Percentiles rank a stretch among this genome's conserved stretches.
These are phyloP conservation scores for Notiomystis cincta DNA, from an alignment of 2,113 vertebrate genomes.

Conservation along the genomic window DNA sequence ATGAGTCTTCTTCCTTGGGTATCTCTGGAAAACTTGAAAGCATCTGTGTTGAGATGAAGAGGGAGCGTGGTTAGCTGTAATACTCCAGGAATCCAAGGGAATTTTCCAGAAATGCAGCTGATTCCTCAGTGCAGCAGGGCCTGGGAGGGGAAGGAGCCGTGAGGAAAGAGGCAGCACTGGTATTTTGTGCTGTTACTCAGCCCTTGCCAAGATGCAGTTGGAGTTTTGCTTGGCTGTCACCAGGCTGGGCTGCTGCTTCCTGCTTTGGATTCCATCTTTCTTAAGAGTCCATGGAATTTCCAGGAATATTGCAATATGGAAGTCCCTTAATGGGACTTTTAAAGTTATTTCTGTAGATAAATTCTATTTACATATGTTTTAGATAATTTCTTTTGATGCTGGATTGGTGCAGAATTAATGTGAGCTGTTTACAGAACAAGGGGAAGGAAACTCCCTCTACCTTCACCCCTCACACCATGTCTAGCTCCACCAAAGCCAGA, in stretches of 20 bases:
- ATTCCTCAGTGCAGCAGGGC: background rate
- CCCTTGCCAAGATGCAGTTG: background rate
- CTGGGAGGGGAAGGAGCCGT: background rate
- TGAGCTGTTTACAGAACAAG: background rate
- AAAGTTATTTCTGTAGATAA: background rate
- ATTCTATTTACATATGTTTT: background rate
- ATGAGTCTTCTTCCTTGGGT: slow-evolving; percentile 2
- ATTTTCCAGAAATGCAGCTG: background rate
- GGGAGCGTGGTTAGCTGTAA: background rate
- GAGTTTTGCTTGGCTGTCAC: background rate
- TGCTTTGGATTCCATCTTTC: background rate
- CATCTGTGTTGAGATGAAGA: background rate
- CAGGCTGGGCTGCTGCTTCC: background rate
- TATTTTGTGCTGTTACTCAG: background rate
- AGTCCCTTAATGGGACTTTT: background rate
- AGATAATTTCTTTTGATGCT: background rate
- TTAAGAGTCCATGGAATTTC: background rate
- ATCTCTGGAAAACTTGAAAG: slow-evolving; percentile 25
- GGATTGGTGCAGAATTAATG: background rate
- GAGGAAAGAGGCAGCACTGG: background rate
- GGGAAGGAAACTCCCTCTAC: background rate
- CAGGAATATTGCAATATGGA: background rate
- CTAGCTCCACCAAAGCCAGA: background rate
- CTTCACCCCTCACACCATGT: rapidly evolving
- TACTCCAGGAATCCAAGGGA: background rate